Evolutionary conservation across 2,113 vertebrate genomes (phyloP), one percentile per base, ranked within the genome.

Genomic region (Sapayoa aenigma): DNA sequence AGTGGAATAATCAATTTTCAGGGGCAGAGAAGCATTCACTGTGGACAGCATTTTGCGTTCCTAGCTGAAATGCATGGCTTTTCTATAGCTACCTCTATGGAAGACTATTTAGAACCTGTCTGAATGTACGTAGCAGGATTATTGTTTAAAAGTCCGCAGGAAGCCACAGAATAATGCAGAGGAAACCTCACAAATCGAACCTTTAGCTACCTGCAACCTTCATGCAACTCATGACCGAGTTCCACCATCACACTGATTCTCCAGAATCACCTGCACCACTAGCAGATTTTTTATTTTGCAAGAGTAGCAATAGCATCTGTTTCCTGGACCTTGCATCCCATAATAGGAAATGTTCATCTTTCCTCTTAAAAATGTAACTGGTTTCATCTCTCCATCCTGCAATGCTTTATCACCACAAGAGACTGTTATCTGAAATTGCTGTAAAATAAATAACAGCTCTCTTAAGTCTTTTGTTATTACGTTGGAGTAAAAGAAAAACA

Each of bases 1-100:
- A 84, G 62, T 78, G 62, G 39, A 94, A 86, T 84, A 93, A 94
- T 95, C 90, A 72, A 84, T 93, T 95, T 86, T 71, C 52, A 44
- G 73, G 19, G 59, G 28, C 44, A 82, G n/a, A 89, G 37, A 33
- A 72, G 44, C 37, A 89, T 44, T 89, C 68, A 68, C 22, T 39
- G 28, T 42, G 41, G 69, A 47, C 8, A 53, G 62, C 27, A 59
- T 55, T 84, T 82, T 82, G 33, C 35, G 87, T 12, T 31, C 49
- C 49, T 72, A 49, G 35, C 14, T 68, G 75, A 88, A 96, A 74
- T 30, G 37, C 37, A 63, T 24, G 37, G 52, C 71, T 93, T 80
- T 83, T 66, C 71, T 65, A 19, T 28, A 49, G 22, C 31, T 76
- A 23, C 35, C 63, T 42, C 2, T 37, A 41, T 15, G 30, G 41